Evolutionary conservation across 2,888 invertebrate species (phyloP), one percentile per base, ranked within the genome.

Genomic region (Drosophila birchii): DNA sequence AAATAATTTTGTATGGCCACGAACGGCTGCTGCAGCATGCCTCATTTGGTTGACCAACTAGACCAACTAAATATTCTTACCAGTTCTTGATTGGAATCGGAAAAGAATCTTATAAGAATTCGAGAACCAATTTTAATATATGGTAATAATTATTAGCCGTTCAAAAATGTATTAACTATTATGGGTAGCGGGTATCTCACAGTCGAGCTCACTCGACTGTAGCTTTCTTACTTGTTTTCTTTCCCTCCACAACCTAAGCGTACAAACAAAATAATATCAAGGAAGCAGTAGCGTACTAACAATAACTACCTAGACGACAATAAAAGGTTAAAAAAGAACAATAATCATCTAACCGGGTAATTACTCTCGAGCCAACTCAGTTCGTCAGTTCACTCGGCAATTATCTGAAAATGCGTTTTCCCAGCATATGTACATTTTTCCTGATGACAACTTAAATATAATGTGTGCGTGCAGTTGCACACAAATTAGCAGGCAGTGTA

Each of bases 361-460:
- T 61, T 61, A 83, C 81, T 78, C 66, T 78, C 66, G n/a, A 23
- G 29, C 18, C 18, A 26, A 32, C 71, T 44, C 39, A 20, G 18
- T 44, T 44, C 54, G 43, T 20, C 49, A 49, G 49, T 53, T 53
- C 51, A 82, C 84, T 80, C 58, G 57, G 73, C 78, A 86, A 86
- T 85, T 88, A 89, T 83, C 75, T 78, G 76, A 88, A 88, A 89
- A 82, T 89, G 66, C 71, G 84, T 80, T 88, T 86, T 78, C 60
- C 39, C 73, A 82, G 86, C 71, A 79, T 78, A 82, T 76, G 7
- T 47, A 47, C 34, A 14, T 20, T 53, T 36, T 34, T 20, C 80
- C 73, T 76, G 89, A 85, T 90, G 87, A 90, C 90, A 88, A 82
- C 76, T 82, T 90, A 90, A 87, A 72, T 66, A 58, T 54, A 53